A percentile compares a stretch with the other conserved stretches of the same genome.
Evolutionary conservation across 2,113 vertebrate genomes (phyloP).

Genomic region (Dendrocopos noguchii): DNA sequence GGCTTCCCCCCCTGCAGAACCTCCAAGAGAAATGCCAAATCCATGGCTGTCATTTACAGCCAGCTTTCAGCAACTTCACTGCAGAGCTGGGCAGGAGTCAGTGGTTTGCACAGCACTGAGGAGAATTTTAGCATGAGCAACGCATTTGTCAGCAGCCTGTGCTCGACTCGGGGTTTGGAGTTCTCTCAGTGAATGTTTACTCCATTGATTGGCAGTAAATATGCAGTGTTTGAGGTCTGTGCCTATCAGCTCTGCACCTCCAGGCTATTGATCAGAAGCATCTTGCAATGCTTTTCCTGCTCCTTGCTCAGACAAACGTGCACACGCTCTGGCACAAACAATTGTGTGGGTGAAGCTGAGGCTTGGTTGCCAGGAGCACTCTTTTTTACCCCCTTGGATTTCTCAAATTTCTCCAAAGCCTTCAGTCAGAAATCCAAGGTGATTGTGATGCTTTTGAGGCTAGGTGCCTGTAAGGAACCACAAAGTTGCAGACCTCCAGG

Average conservation of each 20-base stretch:
- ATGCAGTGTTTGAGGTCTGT: slow-evolving; percentile 1
- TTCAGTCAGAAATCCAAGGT: neutral
- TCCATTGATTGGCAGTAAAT: slow-evolving; percentile 16
- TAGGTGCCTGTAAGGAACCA: too few species aligned
- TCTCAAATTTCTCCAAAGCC: neutral
- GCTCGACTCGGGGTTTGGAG: neutral
- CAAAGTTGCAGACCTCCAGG: too few species aligned
- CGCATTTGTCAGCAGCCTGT: neutral
- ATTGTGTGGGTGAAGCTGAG: neutral
- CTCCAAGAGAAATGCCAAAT: neutral
- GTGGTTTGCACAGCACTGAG: neutral
- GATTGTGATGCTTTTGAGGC: neutral
- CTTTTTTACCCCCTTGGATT: neutral
- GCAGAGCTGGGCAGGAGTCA: neutral
- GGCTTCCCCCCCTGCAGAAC: neutral
- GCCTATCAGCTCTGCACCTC: neutral
- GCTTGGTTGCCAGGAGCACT: neutral
- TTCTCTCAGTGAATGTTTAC: neutral
- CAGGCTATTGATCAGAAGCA: slow-evolving; percentile 38
- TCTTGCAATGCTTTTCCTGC: neutral
- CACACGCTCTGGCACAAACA: neutral
- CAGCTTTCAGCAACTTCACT: neutral
- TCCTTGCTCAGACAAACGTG: slow-evolving; percentile 13
- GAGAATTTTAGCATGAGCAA: neutral
- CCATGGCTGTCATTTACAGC: neutral